Conservation (phyloP, 2,888 invertebrate genomes). For the Hirtodrosophila trivittata region DNA sequence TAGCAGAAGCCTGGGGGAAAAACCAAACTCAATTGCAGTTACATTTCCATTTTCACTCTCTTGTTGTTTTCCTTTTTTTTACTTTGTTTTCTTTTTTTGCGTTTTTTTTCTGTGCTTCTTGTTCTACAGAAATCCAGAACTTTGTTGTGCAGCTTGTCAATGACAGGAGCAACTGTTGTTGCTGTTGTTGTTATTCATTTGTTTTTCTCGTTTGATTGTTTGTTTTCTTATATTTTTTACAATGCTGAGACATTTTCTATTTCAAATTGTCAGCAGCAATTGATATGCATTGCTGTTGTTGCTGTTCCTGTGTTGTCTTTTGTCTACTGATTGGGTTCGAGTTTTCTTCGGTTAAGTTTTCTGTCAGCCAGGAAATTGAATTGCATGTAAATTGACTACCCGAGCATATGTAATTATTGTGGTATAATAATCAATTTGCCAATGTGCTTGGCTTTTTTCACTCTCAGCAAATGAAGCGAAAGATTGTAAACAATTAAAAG, state of each 20-base stretch:
- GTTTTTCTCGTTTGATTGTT: conserved; percentile 33
- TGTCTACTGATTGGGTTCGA: conserved; percentile 52
- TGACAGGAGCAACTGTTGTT: conserved; percentile 37
- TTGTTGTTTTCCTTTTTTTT: conserved; percentile 4
- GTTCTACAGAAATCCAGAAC: conserved; percentile 34
- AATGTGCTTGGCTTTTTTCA: too few species aligned
- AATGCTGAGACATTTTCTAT: conserved; percentile 73
- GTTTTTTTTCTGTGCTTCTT: conserved; percentile 6
- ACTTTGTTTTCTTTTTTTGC: not conserved
- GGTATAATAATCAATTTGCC: too few species aligned
- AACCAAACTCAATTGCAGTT: conserved; percentile 69
- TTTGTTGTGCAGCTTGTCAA: conserved; percentile 57
- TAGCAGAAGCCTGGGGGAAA: conserved; percentile 27
- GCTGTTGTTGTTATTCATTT: conserved; percentile 64
- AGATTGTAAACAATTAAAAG: conserved; percentile 55
- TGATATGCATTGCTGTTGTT: conserved; percentile 62
- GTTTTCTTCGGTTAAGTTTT: conserved; percentile 24
- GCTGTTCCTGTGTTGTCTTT: conserved; percentile 38
- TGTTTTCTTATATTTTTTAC: conserved; percentile 23
- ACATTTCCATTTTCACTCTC: conserved; percentile 62
- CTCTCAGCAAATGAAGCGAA: conserved; percentile 34
- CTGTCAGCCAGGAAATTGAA: conserved; percentile 29
- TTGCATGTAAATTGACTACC: conserved; percentile 29
- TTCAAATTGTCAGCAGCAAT: conserved; percentile 77
- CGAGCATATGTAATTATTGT: conserved; percentile 11